These are phyloP conservation scores for Oenanthe melanoleuca DNA, from an alignment of 2,113 vertebrate genomes.

Conservation along the genomic window DNA sequence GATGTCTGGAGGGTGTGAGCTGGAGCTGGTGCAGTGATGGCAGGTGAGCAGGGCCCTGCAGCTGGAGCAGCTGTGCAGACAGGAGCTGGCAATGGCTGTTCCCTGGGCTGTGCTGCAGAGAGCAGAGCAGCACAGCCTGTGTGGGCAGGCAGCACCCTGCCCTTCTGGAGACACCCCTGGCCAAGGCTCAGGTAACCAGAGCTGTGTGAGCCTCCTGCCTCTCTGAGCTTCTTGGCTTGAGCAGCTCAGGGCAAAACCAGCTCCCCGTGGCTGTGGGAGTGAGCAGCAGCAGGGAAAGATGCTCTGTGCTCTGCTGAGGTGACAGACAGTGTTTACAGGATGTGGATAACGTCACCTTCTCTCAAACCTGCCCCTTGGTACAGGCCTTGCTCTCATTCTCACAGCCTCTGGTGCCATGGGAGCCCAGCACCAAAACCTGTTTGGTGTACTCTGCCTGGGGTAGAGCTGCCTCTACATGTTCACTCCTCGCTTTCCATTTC, in stretches of 20 bases:
- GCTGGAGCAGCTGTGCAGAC: accelerated
- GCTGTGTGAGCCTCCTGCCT: not conserved
- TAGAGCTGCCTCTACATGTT: conserved; percentile 9
- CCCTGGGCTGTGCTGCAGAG: not conserved
- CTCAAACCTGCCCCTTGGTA: accelerated
- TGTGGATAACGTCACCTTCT: not conserved
- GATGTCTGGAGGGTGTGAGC: not conserved
- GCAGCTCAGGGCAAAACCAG: not conserved
- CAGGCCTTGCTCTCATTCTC: not conserved
- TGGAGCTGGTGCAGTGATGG: not conserved
- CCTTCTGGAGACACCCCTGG: not conserved
- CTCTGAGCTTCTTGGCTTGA: not conserved
- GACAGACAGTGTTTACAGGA: not conserved
- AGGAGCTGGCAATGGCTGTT: accelerated
- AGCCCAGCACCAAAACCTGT: not conserved
- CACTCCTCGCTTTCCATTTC: not conserved
- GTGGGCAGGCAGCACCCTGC: not conserved
- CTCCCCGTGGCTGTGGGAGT: accelerated
- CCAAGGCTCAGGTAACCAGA: not conserved
- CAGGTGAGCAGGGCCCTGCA: not conserved
- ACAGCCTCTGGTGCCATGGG: not conserved
- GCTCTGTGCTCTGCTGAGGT: accelerated
- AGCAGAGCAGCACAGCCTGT: not conserved
- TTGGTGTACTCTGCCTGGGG: accelerated
- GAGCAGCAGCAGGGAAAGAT: not conserved